These are phyloP conservation scores for Caenorhabditis parvicauda DNA, from an alignment of 2,888 invertebrate species.

Conservation along the genomic window DNA sequence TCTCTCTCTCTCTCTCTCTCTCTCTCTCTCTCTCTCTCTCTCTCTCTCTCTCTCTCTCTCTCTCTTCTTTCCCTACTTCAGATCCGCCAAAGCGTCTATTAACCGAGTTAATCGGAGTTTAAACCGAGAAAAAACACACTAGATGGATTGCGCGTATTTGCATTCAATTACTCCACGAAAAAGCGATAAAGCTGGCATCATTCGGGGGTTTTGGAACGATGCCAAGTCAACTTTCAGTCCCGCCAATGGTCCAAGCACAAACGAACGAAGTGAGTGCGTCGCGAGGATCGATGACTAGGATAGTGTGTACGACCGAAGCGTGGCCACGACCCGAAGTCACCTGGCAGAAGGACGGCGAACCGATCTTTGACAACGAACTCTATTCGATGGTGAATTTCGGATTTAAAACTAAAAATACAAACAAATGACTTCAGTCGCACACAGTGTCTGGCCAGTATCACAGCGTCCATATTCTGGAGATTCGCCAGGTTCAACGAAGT, in stretches of 20 bases:
- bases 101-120: no score
- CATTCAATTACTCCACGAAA: no score
- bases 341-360: constrained; percentile 55
- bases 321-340: constrained; percentile 59
- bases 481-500: constrained; percentile 36
- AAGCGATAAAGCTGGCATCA: not conserved
- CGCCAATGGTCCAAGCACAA: constrained; percentile 56
- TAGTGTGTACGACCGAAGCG: constrained; percentile 54
- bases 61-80: no score
- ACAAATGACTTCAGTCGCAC: constrained; percentile 34
- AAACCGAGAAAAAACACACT: no score
- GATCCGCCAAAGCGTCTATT: no score
- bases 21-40: no score
- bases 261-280: constrained; percentile 25
- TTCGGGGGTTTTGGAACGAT: not conserved
- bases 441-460: constrained; percentile 53
- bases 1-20: no score
- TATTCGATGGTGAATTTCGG: constrained; percentile 37
- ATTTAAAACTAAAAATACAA: constrained; percentile 1
- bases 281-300: constrained; percentile 29
- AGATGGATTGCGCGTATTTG: no score
- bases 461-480: constrained; percentile 55
- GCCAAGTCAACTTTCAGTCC: constrained; percentile 35
- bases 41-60: no score
- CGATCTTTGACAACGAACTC: constrained; percentile 48